These are phyloP conservation scores for Ptilorrhoa leucosticta DNA, from an alignment of 2,113 vertebrate genomes.

Conservation along the genomic window DNA sequence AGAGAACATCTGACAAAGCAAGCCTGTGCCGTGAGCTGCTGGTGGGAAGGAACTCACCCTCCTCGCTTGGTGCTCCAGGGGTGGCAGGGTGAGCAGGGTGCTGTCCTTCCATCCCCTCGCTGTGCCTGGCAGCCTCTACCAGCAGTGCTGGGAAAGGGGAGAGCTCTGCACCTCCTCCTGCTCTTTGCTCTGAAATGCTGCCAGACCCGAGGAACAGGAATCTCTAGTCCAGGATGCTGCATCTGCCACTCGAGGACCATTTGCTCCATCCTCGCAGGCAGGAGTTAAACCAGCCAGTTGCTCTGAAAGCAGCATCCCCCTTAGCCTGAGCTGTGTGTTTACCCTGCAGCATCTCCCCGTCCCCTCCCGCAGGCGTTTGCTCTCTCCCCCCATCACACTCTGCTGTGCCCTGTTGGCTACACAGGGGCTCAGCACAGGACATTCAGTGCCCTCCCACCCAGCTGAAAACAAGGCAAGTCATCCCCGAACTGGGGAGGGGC, in stretches of 20 bases:
- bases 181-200: neutral
- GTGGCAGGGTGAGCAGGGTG: fast-evolving
- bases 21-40: neutral
- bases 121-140: neutral
- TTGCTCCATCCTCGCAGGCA: neutral
- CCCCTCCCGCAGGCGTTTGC: neutral
- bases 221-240: neutral
- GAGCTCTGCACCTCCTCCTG: neutral
- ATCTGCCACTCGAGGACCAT: fast-evolving
- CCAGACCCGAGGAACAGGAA: neutral
- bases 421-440: neutral
- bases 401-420: fast-evolving
- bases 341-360: neutral
- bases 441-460: neutral
- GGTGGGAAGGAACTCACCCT: neutral
- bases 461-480: neutral
- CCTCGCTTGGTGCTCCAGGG: neutral
- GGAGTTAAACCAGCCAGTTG: neutral
- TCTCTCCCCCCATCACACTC: no score
- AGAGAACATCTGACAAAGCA: neutral
- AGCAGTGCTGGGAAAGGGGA: neutral
- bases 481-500: fast-evolving
- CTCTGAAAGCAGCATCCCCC: neutral
- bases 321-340: fast-evolving
- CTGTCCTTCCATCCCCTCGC: neutral